Percentiles rank a stretch among this genome's conserved stretches.
Evolutionary conservation across 2,797 vertebrate species (phyloP).

Genomic region (Cossypha niveicapilla): DNA sequence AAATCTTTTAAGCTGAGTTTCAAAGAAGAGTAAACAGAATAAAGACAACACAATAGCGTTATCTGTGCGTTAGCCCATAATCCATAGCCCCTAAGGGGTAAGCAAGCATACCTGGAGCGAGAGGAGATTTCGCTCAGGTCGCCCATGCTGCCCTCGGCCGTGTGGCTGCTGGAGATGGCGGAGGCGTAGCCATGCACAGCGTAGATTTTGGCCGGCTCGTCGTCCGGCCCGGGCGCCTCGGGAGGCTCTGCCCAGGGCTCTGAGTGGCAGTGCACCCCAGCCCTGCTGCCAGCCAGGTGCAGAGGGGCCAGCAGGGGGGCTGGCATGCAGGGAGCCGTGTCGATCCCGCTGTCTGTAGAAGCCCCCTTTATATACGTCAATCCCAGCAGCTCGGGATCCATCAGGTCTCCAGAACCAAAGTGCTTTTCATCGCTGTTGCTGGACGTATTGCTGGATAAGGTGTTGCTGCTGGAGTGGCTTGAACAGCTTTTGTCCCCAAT

Average conservation of each 20-base stretch:
- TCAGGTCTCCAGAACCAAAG: slow-evolving; percentile 92
- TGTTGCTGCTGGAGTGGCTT: slow-evolving; percentile 95
- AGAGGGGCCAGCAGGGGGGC: slow-evolving; percentile 71
- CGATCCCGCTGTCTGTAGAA: slow-evolving; percentile 94
- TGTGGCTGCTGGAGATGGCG: slow-evolving; percentile 74
- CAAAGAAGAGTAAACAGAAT: background rate
- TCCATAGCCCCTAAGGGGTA: background rate
- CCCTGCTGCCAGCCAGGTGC: slow-evolving; percentile 71
- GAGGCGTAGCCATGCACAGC: slow-evolving; percentile 81
- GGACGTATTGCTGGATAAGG: slow-evolving; percentile 90
- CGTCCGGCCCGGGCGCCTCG: slow-evolving; percentile 74
- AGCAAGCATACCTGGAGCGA: slow-evolving; percentile 84
- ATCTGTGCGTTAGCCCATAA: background rate
- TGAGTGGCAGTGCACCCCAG: slow-evolving; percentile 63
- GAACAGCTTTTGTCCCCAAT: slow-evolving; percentile 89
- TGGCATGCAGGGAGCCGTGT: slow-evolving; percentile 87
- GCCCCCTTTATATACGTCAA: slow-evolving; percentile 93
- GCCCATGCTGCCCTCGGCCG: slow-evolving; percentile 85
- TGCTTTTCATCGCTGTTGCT: slow-evolving; percentile 94
- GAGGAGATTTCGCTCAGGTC: slow-evolving; percentile 92
- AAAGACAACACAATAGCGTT: background rate
- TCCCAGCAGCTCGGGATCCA: slow-evolving; percentile 91
- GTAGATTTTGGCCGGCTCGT: slow-evolving; percentile 84
- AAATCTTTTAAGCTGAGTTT: background rate
- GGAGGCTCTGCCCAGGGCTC: slow-evolving; percentile 82